Base-by-base conservation (phyloP, 2,888 invertebrate genomes). In the Agrotis segetum region DNA sequence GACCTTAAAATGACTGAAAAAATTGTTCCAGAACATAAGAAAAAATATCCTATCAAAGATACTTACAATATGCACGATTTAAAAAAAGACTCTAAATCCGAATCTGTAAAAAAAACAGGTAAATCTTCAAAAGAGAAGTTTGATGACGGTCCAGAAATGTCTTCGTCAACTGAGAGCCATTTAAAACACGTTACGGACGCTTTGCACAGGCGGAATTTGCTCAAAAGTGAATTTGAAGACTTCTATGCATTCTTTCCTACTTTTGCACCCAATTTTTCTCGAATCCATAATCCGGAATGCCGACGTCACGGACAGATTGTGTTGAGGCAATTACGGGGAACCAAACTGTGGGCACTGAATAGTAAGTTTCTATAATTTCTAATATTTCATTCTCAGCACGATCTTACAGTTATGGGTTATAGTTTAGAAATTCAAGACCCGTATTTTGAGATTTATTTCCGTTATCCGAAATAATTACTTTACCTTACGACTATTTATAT, bases 261-360 rank as follows among this genome's bases (percentile, higher is more conserved):
- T 62, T 97, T 97, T 91, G 97, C 97, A 79, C 97, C 97, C 75
- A 97, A 97, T 93, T 97, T 97, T 89, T 96, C 97, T 71, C 96
- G 96, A 81, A 96, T 97, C 79, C 96, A 97, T 87, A 97, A 97
- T 88, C 93, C 96, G 62, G 97, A 97, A 90, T 98, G 98, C 93
- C 96, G 97, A 82, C 97, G 97, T 88, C 97, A 97, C 82, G 97
- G 97, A 71, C 97, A 97, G 91, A 97, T 97, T 86, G 97, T 97
- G 83, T 93, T 97, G 82, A 95, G 97, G 78, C 97, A 98, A 91
- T 91, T 98, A 87, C 96, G 97, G 46, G 97, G 97, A 67, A 96
- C 97, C 76, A 97, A 97, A 92, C 88, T 97, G 82, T 98, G 98
- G 98, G 97, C 97, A 71, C 91, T 98, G 83, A 97, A 97, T 92